Evolutionary conservation across 53 echinoderm and acorn worm species (phyloP).

Genomic region (Apostichopus leukothele): DNA sequence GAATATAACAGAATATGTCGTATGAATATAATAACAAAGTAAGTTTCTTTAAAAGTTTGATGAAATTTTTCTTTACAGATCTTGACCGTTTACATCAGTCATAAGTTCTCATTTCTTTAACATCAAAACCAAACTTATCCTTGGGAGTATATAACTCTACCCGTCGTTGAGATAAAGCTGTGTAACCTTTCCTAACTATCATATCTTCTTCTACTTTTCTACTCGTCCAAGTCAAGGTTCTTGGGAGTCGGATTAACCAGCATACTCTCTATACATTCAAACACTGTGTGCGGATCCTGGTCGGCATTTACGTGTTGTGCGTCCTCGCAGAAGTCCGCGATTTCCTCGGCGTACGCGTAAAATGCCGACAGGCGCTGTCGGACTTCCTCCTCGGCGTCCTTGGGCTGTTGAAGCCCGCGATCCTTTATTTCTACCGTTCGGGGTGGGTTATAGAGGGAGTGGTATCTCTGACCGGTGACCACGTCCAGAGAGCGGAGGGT

Average conservation of each 20-base stretch:
- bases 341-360: constrained; percentile 92
- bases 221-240: constrained; percentile 66
- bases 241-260: constrained; percentile 89
- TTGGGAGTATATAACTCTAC: no score
- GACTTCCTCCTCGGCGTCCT: constrained; percentile 74
- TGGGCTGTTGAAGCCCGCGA: constrained; percentile 72
- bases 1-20: no score
- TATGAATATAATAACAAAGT: no score
- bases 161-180: no score
- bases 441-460: constrained; percentile 95
- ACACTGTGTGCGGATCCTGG: constrained; percentile 98
- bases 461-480: constrained; percentile 83
- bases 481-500: constrained; percentile 87
- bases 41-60: no score
- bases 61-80: no score
- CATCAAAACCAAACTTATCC: no score
- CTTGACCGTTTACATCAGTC: no score
- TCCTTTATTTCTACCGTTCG: constrained; percentile 83
- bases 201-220: background rate
- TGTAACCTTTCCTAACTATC: background rate
- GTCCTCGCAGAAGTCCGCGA: constrained; percentile 87
- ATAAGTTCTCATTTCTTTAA: no score
- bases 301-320: constrained; percentile 95
- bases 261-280: constrained; percentile 97
- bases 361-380: constrained; percentile 64